Conservation (phyloP, 2,888 invertebrate species). For the Scrobipalpa atriplicella region DNA sequence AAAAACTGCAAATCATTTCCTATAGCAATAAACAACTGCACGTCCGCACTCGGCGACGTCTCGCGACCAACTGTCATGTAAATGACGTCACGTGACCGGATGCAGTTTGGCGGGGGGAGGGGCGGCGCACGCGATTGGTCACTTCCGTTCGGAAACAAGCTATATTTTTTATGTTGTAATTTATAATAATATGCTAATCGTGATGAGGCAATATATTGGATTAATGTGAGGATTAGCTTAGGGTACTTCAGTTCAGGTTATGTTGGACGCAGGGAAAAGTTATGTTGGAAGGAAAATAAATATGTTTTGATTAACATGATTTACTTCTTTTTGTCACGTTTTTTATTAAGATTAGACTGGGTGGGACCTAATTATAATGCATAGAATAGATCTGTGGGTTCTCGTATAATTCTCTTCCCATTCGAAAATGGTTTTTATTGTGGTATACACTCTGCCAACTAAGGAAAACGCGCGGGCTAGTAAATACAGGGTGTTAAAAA, state of each 20-base stretch:
- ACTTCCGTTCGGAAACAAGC: slow-evolving; percentile 78
- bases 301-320: not conserved
- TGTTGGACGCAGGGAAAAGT: no score
- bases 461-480: no score
- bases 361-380: no score
- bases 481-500: no score
- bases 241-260: slow-evolving; percentile 43
- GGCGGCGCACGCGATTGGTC: slow-evolving; percentile 78
- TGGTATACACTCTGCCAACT: no score
- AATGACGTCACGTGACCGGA: slow-evolving; percentile 83
- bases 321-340: no score
- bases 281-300: not conserved
- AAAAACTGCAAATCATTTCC: slow-evolving; percentile 58
- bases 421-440: no score
- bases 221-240: slow-evolving; percentile 61
- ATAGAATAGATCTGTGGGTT: no score
- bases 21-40: slow-evolving; percentile 60
- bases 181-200: slow-evolving; percentile 79
- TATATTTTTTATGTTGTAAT: slow-evolving; percentile 48
- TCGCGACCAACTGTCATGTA: slow-evolving; percentile 73
- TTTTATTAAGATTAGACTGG: no score
- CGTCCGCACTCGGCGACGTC: slow-evolving; percentile 62
- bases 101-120: slow-evolving; percentile 74
- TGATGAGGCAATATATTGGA: slow-evolving; percentile 79
- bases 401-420: no score